These are phyloP conservation scores for Brachionichthys hirsutus DNA, from an alignment of 2,113 vertebrate species.

Conservation along the genomic window DNA sequence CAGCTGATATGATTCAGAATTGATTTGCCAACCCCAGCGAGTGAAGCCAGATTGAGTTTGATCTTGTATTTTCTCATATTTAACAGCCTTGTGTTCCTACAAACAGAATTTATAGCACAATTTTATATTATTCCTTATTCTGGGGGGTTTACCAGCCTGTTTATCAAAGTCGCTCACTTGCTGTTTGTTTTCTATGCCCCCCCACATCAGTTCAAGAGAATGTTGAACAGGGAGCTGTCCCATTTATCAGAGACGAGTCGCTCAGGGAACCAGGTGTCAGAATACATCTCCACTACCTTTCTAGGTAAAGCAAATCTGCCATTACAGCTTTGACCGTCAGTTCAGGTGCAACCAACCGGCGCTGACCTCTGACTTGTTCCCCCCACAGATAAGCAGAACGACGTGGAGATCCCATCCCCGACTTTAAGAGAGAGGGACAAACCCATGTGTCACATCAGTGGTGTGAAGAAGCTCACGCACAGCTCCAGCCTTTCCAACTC, in stretches of 20 bases:
- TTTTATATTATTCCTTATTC: slow-evolving; percentile 17
- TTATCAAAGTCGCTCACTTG: slow-evolving; percentile 16
- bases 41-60: slow-evolving; percentile 25
- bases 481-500: slow-evolving; percentile 83
- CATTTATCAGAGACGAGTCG: slow-evolving; percentile 95
- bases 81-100: slow-evolving; percentile 31
- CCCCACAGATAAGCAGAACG: slow-evolving; percentile 88
- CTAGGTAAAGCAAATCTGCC: slow-evolving; percentile 79
- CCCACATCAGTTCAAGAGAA: slow-evolving; percentile 84
- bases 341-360: slow-evolving; percentile 2
- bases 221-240: slow-evolving; percentile 92
- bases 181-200: slow-evolving; percentile 24
- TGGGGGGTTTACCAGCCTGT: slow-evolving; percentile 1
- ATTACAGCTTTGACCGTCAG: not conserved
- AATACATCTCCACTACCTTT: slow-evolving; percentile 95
- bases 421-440: slow-evolving; percentile 84
- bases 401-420: slow-evolving; percentile 89
- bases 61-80: slow-evolving; percentile 48
- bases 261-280: slow-evolving; percentile 94
- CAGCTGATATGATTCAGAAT: slow-evolving; percentile 56
- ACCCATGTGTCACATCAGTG: slow-evolving; percentile 92
- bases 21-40: slow-evolving; percentile 50
- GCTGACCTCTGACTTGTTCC: slow-evolving; percentile 24
- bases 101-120: slow-evolving; percentile 23
- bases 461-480: slow-evolving; percentile 85